These are phyloP conservation scores for Mionectes olivaceus DNA, from an alignment of 2,797 vertebrate species.

Conservation along the genomic window DNA sequence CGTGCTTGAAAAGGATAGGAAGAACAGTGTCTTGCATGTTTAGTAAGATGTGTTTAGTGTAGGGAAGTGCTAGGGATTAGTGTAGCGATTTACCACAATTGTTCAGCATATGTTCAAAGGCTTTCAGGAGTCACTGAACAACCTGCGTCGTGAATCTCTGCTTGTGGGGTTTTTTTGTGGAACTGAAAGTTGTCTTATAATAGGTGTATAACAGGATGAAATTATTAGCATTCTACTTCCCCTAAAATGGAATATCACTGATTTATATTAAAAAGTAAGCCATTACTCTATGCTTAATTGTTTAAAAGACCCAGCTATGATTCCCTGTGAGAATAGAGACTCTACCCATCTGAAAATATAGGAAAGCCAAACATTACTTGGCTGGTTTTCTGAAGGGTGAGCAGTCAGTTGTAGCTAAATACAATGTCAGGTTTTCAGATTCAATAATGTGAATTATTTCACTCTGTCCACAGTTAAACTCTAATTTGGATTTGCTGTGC, in stretches of 20 bases:
- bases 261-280: neutral
- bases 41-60: neutral
- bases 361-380: neutral
- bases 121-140: neutral
- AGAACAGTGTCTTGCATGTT: neutral
- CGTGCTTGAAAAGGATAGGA: neutral
- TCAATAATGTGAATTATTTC: neutral
- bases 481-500: neutral
- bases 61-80: neutral
- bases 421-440: neutral
- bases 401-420: neutral
- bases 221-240: neutral
- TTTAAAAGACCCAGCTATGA: neutral
- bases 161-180: neutral
- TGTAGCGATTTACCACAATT: neutral
- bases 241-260: neutral
- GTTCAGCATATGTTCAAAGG: neutral
- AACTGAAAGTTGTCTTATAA: neutral
- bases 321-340: neutral
- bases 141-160: neutral
- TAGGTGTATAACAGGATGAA: neutral
- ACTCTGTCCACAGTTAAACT: neutral
- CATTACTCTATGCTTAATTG: neutral
- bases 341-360: neutral
- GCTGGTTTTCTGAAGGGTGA: neutral